Base-by-base conservation (phyloP, 2,888 invertebrate species). In the Thecocarcelia acutangulata region DNA sequence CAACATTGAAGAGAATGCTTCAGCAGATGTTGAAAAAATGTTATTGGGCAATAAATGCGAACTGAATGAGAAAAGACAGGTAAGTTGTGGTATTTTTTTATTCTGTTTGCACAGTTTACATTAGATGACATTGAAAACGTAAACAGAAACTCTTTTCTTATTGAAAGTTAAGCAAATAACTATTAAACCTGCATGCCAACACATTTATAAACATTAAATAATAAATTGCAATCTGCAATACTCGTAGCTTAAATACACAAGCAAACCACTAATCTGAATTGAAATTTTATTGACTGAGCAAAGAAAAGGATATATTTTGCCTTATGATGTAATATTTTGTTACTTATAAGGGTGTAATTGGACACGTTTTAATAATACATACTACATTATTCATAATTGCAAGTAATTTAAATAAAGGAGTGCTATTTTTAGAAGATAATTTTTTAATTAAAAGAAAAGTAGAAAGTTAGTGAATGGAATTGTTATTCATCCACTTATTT, bases 1-100 rank as follows among this genome's bases (percentile, higher is more conserved):
- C 88, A 99, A 99, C 92, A 99, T 99, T 89, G 98, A 99, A 91
- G 98, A 99, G 92, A 98, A 99, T 93, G 99, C 99, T 15, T 97
- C 98, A 61, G 96, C 97, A 17, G 99, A 99, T 92, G 99, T 99
- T 37, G 99, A 99, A 91, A 98, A 98, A 92, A 99, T 99, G 99
- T 94, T 99, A 85, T 93, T 99, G 89, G 98, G 98, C 84, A 99
- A 99, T 92, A 99, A 99, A 93, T 99, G 99, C 93, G 99, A 99
- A 92, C 94, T 98, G 91, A 96, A 96, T 90, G 97, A 97, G 89
- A 97, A 97, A 92, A 93, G 99, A 92, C 97, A 97, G 93, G 95
- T 95, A 86, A 81, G 83, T 44, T 21, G 5, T 12, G 21, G 6
- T 58, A 17, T 17, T n/a, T 40, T 15, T 15, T 28, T 24, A 13